Evolutionary conservation across 2,888 invertebrate genomes (phyloP), one percentile per base, ranked within the genome.

Genomic region (Diachrysia chrysitis): DNA sequence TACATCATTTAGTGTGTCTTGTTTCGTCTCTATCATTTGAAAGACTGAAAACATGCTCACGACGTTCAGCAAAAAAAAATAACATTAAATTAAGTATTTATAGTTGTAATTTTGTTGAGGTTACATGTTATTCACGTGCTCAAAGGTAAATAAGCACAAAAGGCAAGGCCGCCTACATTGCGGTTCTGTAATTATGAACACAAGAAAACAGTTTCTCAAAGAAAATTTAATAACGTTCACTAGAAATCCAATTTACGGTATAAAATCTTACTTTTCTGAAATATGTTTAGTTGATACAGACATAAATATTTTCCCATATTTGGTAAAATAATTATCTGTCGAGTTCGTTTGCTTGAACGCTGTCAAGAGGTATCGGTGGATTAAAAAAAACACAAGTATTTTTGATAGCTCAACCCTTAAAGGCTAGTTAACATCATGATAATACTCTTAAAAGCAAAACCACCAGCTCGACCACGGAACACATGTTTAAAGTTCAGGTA

Each of bases 181-280:
- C n/a, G n/a, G 42, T 42, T 42, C 42, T 42, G n/a, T 42, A n/a
- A 42, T 42, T 42, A 42, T 42, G 16, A n/a, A n/a, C n/a, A 42
- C 5, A 42, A 42, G 42, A 42, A 42, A 42, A n/a, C 1, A 16
- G 3, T n/a, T n/a, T 5, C 5, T n/a, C 0, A n/a, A 42, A 42
- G 32, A 9, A 32, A n/a, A 37, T 37, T 42, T n/a, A 16, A 42
- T 42, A 42, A 42, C 16, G 16, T 14, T 5, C n/a, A n/a, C n/a
- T 0, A 16, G n/a, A n/a, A 42, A n/a, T n/a, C 16, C 37, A 3
- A 37, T 37, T 16, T n/a, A 42, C 42, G 42, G 16, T 10, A n/a
- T n/a, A 42, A 42, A 42, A n/a, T 16, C 7, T 42, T 42, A 16
- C 9, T 42, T 16, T 37, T 16, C 14, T 42, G n/a, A n/a, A 42